These are phyloP conservation scores for Calliopum simillimum DNA, from an alignment of 2,888 invertebrate genomes.

Conservation along the genomic window DNA sequence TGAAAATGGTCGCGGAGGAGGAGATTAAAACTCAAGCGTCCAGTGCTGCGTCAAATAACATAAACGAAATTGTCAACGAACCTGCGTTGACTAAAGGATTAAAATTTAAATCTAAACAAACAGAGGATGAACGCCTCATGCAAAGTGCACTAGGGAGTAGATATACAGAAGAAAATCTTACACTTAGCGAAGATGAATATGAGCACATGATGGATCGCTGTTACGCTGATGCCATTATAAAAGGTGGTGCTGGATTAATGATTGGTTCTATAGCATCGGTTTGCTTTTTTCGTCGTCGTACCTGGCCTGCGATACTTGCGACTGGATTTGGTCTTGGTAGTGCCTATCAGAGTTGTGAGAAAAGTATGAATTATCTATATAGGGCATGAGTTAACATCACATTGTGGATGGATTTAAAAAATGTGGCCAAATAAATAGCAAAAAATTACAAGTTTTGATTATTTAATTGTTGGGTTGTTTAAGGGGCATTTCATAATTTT, in stretches of 20 bases:
- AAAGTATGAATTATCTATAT: constrained; percentile 26
- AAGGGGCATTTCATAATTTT: too few relatives aligned
- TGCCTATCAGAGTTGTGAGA: constrained; percentile 43
- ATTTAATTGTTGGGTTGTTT: neutral
- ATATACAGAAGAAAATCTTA: neutral
- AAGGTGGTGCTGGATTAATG: constrained; percentile 52
- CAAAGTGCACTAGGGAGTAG: too few relatives aligned
- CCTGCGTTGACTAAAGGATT: too few relatives aligned
- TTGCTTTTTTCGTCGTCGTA: constrained; percentile 51
- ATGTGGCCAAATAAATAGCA: neutral
- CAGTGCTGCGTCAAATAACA: too few relatives aligned
- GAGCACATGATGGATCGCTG: constrained; percentile 48
- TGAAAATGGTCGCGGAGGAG: too few relatives aligned
- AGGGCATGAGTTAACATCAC: too few relatives aligned
- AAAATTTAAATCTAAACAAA: too few relatives aligned
- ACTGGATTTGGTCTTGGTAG: constrained; percentile 45
- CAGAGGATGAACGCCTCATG: too few relatives aligned
- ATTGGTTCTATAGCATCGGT: constrained; percentile 54
- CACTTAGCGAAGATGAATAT: constrained; percentile 48
- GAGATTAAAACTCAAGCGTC: too few relatives aligned
- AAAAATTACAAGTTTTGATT: neutral
- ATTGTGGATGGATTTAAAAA: too few relatives aligned
- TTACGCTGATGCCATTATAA: constrained; percentile 52
- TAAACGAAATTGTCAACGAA: too few relatives aligned
- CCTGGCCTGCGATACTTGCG: constrained; percentile 54